These are phyloP conservation scores for Drosophila tripunctata DNA, from an alignment of 2,888 invertebrate species.

Conservation along the genomic window DNA sequence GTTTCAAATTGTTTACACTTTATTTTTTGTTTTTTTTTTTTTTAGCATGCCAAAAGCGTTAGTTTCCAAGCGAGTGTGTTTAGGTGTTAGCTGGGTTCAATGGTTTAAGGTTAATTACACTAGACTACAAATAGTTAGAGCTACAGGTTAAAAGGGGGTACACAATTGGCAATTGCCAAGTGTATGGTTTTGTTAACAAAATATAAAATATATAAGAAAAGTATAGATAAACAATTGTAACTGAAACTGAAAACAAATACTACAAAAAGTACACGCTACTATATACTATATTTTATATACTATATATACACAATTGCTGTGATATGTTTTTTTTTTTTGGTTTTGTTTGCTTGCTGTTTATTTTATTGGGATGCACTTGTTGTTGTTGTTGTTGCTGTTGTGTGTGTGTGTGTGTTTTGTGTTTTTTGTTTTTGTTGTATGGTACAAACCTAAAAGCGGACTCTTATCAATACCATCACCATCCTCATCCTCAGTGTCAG, in stretches of 20 bases:
- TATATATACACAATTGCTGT: too few relatives aligned
- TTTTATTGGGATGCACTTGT: slow-evolving; percentile 1
- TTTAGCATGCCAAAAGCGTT: slow-evolving; percentile 18
- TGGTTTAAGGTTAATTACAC: slow-evolving; percentile 10
- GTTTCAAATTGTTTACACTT: neutral
- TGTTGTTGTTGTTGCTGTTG: slow-evolving; percentile 10
- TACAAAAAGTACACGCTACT: too few relatives aligned
- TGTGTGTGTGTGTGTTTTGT: slow-evolving; percentile 5
- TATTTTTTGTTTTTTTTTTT: neutral
- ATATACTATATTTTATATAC: neutral
- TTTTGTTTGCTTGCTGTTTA: slow-evolving; percentile 1
- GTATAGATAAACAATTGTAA: too few relatives aligned
- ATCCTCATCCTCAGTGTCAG: slow-evolving; percentile 73
- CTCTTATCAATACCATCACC: slow-evolving; percentile 82
- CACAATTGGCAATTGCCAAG: neutral
- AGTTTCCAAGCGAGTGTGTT: slow-evolving; percentile 9
- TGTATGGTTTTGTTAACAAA: too few relatives aligned
- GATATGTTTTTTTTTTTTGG: neutral
- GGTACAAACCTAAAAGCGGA: slow-evolving; percentile 84
- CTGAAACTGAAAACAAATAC: too few relatives aligned
- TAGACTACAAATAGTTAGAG: slow-evolving; percentile 15
- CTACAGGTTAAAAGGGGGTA: too few relatives aligned
- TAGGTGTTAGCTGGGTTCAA: neutral
- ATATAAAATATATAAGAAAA: too few relatives aligned
- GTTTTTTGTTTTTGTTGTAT: slow-evolving; percentile 45